A percentile compares a stretch with the other conserved stretches of the same genome.
Conservation (phyloP, 2,888 invertebrate genomes). For the Timandra comae region DNA sequence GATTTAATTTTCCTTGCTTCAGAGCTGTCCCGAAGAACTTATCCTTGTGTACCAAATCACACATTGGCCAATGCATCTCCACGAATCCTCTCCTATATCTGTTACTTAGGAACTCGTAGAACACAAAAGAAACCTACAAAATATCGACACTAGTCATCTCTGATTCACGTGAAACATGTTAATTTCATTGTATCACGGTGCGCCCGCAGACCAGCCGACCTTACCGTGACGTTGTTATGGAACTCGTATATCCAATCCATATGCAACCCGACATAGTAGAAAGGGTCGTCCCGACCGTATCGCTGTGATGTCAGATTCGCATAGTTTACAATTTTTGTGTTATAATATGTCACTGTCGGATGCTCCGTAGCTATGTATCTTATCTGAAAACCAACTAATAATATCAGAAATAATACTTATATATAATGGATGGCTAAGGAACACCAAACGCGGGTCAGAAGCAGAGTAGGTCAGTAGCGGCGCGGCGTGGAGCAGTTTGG, state of each 20-base stretch:
- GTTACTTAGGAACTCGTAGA: conserved; percentile 29
- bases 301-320: conserved; percentile 1
- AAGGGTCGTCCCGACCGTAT: conserved; percentile 6
- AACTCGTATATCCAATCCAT: neutral
- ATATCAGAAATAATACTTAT: neutral
- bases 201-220: no score
- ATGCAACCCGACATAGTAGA: conserved; percentile 7
- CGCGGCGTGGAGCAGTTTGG: no score
- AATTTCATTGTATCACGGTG: no score
- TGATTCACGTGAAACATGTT: no score
- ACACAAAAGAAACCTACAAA: conserved; percentile 24
- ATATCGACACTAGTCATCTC: neutral
- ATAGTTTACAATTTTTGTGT: conserved; percentile 2
- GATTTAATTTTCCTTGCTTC: conserved; percentile 9
- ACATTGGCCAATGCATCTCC: conserved; percentile 27
- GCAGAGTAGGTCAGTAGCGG: no score
- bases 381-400: conserved; percentile 16
- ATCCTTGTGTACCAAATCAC: conserved; percentile 27
- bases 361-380: conserved; percentile 12
- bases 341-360: conserved; percentile 2
- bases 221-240: conserved; percentile 18
- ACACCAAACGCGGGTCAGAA: no score
- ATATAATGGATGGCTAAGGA: no score
- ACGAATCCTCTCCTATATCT: conserved; percentile 31
- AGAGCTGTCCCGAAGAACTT: conserved; percentile 23